phyloP scores from a whole-genome alignment of 2,113 vertebrate species.

The Cariama cristata region DNA sequence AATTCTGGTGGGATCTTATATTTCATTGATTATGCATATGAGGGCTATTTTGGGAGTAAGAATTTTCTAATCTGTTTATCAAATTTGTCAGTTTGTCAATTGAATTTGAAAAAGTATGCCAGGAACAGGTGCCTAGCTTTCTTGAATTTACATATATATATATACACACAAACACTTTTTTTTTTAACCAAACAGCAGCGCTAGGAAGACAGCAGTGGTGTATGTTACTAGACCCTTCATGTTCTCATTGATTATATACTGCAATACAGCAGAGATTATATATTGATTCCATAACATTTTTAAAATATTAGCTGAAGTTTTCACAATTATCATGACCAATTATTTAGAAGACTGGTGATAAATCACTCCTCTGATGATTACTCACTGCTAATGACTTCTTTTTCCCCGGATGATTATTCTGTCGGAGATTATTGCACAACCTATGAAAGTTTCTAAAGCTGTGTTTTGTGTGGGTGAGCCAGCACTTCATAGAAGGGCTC shows the following conservation, averaged over 20 bases:
- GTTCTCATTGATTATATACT: not conserved
- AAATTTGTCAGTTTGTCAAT: not conserved
- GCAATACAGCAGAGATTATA: not conserved
- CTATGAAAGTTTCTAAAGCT: not conserved
- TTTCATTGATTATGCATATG: not conserved
- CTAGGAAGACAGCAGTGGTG: not conserved
- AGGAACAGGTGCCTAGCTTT: not conserved
- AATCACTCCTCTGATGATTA: not conserved
- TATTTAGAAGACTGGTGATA: not conserved
- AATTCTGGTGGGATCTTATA: not conserved
- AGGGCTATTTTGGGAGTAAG: not conserved
- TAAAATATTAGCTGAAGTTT: not conserved
- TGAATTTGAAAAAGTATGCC: not conserved
- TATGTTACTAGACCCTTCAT: not conserved
- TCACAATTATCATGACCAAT: not conserved
- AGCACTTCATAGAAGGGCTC: not conserved
- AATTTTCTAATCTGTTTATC: not conserved
- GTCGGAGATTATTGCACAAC: not conserved
- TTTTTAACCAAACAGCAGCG: not conserved
- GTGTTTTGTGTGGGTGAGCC: not conserved
- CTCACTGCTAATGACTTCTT: not conserved
- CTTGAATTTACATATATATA: not conserved
- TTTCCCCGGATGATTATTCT: not conserved
- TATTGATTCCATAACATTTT: not conserved
- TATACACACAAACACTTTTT: accelerated